phyloP scores from a whole-genome alignment of 1,140 invertebrate species.

The Chrysomallon squamiferum region DNA sequence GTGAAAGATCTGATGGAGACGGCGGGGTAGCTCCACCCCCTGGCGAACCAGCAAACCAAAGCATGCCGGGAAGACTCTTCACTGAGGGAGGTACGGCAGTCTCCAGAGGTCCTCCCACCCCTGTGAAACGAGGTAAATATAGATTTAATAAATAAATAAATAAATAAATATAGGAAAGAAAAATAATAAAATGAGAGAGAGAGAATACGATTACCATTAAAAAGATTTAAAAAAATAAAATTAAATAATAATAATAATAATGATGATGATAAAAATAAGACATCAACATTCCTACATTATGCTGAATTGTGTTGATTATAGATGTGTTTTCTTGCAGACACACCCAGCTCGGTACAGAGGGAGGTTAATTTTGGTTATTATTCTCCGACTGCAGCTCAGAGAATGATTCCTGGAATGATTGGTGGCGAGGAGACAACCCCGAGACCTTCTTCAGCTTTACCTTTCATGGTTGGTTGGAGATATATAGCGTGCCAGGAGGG shows the following conservation, averaged over 20 bases:
- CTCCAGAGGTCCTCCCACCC: background rate
- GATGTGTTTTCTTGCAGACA: background rate
- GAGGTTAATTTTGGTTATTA: background rate
- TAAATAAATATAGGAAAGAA: no score
- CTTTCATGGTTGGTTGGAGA: no score
- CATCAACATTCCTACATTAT: no score
- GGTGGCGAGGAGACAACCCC: background rate
- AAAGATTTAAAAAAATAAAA: no score
- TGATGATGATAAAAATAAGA: no score
- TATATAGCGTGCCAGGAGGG: no score
- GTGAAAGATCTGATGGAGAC: background rate
- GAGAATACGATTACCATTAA: no score
- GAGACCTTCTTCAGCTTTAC: background rate
- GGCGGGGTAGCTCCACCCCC: background rate
- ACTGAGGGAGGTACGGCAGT: background rate
- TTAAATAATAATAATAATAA: no score
- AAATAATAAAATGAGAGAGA: no score
- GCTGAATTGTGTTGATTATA: no score
- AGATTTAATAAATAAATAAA: no score
- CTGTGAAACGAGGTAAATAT: background rate
- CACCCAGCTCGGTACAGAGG: background rate
- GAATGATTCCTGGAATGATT: slow-evolving; percentile 1
- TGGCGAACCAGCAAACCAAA: background rate
- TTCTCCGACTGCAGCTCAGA: background rate
- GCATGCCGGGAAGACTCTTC: background rate